Evolutionary conservation across 2,888 invertebrate species (phyloP).

Genomic region (Drosophila atripex): DNA sequence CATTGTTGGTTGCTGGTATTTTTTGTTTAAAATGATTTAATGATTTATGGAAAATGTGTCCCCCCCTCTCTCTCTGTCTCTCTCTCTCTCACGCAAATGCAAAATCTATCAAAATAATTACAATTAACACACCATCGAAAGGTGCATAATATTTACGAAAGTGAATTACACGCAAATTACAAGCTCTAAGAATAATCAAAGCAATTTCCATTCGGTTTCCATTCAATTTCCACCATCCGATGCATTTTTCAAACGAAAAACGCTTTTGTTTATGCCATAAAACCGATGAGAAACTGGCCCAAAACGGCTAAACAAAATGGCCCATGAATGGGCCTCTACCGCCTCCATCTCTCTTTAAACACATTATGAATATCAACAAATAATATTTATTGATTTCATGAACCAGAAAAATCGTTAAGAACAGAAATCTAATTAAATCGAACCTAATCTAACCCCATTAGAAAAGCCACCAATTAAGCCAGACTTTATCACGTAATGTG

Average conservation of each 20-base stretch:
- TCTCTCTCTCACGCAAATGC: too few relatives aligned
- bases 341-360: too few relatives aligned
- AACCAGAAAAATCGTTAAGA: constrained; percentile 13
- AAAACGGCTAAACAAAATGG: constrained; percentile 25
- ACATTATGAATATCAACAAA: constrained; percentile 44
- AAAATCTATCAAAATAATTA: constrained; percentile 10
- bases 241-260: constrained; percentile 39
- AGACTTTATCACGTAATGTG: too few relatives aligned
- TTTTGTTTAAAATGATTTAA: too few relatives aligned
- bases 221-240: constrained; percentile 15
- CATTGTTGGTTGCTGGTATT: too few relatives aligned
- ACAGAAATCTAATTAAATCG: too few relatives aligned
- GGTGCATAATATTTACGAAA: constrained; percentile 59
- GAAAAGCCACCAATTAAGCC: constrained; percentile 8
- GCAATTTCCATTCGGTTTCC: constrained; percentile 12
- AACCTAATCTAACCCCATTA: too few relatives aligned
- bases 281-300: constrained; percentile 36
- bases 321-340: constrained; percentile 46
- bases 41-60: not conserved
- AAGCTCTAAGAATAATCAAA: constrained; percentile 27
- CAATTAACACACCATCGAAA: constrained; percentile 8
- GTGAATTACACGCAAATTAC: constrained; percentile 54
- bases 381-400: constrained; percentile 60
- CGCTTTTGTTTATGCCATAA: constrained; percentile 57
- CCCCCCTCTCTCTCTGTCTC: not conserved